phyloP scores from a whole-genome alignment of 2,797 vertebrate genomes.

The Microctenopoma lineatum region DNA sequence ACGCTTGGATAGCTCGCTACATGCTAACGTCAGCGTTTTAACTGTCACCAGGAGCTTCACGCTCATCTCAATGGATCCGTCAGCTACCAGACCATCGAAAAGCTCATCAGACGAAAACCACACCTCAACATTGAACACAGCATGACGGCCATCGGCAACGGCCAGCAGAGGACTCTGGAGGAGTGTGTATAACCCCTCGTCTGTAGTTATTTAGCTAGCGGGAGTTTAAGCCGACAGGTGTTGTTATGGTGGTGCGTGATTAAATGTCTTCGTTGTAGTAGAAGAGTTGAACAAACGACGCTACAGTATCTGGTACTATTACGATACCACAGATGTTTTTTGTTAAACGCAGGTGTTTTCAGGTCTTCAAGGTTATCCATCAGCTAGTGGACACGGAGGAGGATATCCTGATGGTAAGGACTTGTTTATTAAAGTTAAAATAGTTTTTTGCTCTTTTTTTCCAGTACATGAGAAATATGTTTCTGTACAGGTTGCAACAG shows the following conservation, averaged over 20 bases:
- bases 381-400: constrained; percentile 92
- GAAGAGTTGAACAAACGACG: too few relatives aligned
- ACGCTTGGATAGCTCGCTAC: not conserved
- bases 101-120: constrained; percentile 88
- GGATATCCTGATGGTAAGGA: constrained; percentile 91
- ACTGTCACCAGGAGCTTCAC: constrained; percentile 90
- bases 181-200: constrained; percentile 83
- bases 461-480: not conserved
- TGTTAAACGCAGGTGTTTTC: constrained; percentile 87
- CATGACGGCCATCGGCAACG: constrained; percentile 92
- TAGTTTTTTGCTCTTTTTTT: too few relatives aligned
- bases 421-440: not conserved
- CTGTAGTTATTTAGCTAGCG: not conserved
- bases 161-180: constrained; percentile 89
- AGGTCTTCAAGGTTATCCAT: constrained; percentile 94
- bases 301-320: too few relatives aligned
- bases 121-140: constrained; percentile 87
- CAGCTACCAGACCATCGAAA: constrained; percentile 91
- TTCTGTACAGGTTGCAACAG: constrained; percentile 89
- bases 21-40: constrained; percentile 57
- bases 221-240: not conserved
- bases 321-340: too few relatives aligned
- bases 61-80: constrained; percentile 97
- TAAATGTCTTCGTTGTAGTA: not conserved
- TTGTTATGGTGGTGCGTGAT: too few relatives aligned